phyloP scores from a whole-genome alignment of 2,888 invertebrate genomes.

The Halictus quadricinctus region DNA sequence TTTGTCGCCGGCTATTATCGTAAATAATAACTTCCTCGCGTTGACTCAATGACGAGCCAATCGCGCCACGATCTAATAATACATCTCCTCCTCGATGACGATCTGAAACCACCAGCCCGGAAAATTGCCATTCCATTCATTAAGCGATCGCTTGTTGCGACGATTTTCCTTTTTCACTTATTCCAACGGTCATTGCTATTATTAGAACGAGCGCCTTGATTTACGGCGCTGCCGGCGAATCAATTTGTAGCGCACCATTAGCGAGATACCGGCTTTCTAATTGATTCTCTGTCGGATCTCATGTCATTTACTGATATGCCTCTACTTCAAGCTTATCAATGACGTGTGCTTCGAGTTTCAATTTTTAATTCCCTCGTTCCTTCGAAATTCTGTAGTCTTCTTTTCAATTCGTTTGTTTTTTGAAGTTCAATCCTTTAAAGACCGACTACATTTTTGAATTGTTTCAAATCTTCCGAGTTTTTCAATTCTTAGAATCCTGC shows the following conservation, averaged over 20 bases:
- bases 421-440: too few species aligned
- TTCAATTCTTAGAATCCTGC: too few species aligned
- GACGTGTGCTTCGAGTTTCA: neutral
- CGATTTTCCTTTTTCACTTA: constrained; percentile 14
- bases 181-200: constrained; percentile 37
- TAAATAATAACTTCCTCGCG: neutral
- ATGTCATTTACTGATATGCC: neutral
- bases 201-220: constrained; percentile 29
- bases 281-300: neutral
- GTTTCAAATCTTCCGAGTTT: too few species aligned
- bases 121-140: constrained; percentile 61
- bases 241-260: neutral
- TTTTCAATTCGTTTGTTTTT: too few species aligned
- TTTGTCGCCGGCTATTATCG: neutral
- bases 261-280: neutral
- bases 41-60: constrained; percentile 44
- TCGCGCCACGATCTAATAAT: constrained; percentile 32
- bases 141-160: constrained; percentile 29
- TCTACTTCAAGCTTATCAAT: neutral
- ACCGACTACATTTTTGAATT: neutral
- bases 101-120: constrained; percentile 46
- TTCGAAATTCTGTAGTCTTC: too few species aligned
- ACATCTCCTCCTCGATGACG: constrained; percentile 19
- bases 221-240: neutral
- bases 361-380: neutral